Evolutionary conservation across 1,140 invertebrate genomes (phyloP).

Genomic region (Drepana arcuata): DNA sequence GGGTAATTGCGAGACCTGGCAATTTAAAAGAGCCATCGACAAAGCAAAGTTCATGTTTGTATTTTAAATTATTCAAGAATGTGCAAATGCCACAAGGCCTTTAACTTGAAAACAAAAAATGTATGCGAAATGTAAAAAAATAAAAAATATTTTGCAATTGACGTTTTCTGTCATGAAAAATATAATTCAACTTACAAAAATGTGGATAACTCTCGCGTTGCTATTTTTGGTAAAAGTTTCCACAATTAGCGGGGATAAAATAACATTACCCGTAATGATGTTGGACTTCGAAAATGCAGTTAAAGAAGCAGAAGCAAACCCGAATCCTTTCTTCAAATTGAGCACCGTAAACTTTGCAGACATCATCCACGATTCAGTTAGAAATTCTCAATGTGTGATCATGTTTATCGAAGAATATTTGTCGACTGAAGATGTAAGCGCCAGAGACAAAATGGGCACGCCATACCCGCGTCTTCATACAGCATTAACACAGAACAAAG

Average conservation of each 20-base stretch:
- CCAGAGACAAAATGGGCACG: conserved; percentile 29
- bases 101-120: no score
- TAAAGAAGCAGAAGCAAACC: conserved; percentile 11
- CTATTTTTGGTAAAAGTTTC: no score
- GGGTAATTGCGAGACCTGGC: no score
- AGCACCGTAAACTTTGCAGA: conserved; percentile 21
- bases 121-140: no score
- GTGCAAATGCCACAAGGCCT: no score
- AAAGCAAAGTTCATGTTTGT: no score
- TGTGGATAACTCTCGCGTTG: no score
- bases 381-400: conserved; percentile 25
- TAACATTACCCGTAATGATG: conserved; percentile 28
- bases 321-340: conserved; percentile 33
- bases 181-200: no score
- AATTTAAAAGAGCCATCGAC: no score
- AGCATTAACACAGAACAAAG: conserved; percentile 22
- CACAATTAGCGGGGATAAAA: conserved; percentile 7
- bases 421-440: conserved; percentile 33
- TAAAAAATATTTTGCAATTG: no score
- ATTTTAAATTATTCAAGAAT: no score
- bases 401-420: conserved; percentile 43
- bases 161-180: no score
- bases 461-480: conserved; percentile 27
- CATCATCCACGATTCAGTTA: conserved; percentile 25
- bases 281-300: conserved; percentile 29